These are phyloP conservation scores for Colostygia pectinataria DNA, from an alignment of 2,888 invertebrate genomes.

Conservation along the genomic window DNA sequence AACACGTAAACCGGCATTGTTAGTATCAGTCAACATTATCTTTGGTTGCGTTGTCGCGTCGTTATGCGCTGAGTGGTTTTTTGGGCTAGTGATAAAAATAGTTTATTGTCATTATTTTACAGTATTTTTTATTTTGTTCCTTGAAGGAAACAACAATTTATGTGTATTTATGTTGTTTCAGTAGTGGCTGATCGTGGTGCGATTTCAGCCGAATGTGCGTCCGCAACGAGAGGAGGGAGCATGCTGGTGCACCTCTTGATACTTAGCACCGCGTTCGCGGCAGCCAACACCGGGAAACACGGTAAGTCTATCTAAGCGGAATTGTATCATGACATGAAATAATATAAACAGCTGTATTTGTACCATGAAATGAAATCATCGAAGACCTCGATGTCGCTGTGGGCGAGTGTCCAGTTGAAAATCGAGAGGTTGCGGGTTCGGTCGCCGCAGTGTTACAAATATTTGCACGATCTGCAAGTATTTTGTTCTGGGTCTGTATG, in stretches of 20 bases:
- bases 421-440: too few relatives aligned
- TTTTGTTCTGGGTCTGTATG: too few relatives aligned
- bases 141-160: too few relatives aligned
- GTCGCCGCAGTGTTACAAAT: too few relatives aligned
- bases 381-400: too few relatives aligned
- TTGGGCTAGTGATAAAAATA: constrained; percentile 7
- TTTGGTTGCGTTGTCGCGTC: constrained; percentile 14
- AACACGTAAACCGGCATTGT: constrained; percentile 32
- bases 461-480: too few relatives aligned
- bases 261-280: constrained; percentile 79
- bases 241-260: constrained; percentile 79
- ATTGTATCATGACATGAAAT: too few relatives aligned
- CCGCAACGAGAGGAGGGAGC: constrained; percentile 66
- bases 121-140: neutral
- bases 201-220: constrained; percentile 73
- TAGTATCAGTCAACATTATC: constrained; percentile 25
- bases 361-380: too few relatives aligned
- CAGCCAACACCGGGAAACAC: constrained; percentile 76
- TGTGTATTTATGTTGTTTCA: constrained; percentile 47
- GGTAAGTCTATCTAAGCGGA: constrained; percentile 51
- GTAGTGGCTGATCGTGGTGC: constrained; percentile 47
- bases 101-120: neutral
- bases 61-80: constrained; percentile 20
- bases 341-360: too few relatives aligned
- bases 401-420: too few relatives aligned